A percentile compares a stretch with the other conserved stretches of the same genome.
Evolutionary conservation across 2,888 invertebrate genomes (phyloP).

Genomic region (Diarsia dahlii): DNA sequence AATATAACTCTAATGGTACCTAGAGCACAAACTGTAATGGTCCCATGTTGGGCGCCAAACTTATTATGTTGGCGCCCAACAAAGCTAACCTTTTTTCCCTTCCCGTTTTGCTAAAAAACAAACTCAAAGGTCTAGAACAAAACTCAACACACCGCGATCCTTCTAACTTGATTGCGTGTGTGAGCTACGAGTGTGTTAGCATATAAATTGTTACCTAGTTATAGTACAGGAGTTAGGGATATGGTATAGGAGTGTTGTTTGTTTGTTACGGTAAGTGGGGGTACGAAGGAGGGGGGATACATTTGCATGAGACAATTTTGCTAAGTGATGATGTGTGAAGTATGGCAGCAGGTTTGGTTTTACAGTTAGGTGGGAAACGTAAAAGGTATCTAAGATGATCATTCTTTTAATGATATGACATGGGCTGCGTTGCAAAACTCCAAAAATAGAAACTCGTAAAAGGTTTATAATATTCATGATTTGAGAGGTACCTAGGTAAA

Average conservation of each 20-base stretch:
- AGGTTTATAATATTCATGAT: background rate
- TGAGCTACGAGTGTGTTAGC: constrained; percentile 70
- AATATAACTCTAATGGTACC: background rate
- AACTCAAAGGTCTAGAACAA: constrained; percentile 50
- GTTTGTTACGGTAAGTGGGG: constrained; percentile 41
- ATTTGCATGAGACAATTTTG: constrained; percentile 74
- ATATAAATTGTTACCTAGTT: constrained; percentile 69
- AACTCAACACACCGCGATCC: constrained; percentile 59
- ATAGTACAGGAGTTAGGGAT: constrained; percentile 45
- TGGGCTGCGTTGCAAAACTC: no score
- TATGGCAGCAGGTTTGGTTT: constrained; percentile 19
- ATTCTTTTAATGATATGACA: background rate
- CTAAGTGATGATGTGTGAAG: constrained; percentile 67
- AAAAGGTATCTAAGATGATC: background rate
- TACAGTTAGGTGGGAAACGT: background rate
- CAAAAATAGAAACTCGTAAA: no score
- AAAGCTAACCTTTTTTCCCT: background rate
- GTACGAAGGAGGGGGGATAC: constrained; percentile 26
- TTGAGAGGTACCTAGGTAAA: background rate
- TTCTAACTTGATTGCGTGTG: constrained; percentile 70
- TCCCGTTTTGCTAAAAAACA: background rate
- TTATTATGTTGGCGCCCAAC: constrained; percentile 15
- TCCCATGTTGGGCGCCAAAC: constrained; percentile 23
- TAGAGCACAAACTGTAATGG: background rate
- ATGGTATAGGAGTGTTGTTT: constrained; percentile 59